Percentiles rank a stretch among this genome's conserved stretches.
Evolutionary conservation across 2,888 invertebrate species (phyloP).

Genomic region (Eudemis profundana): DNA sequence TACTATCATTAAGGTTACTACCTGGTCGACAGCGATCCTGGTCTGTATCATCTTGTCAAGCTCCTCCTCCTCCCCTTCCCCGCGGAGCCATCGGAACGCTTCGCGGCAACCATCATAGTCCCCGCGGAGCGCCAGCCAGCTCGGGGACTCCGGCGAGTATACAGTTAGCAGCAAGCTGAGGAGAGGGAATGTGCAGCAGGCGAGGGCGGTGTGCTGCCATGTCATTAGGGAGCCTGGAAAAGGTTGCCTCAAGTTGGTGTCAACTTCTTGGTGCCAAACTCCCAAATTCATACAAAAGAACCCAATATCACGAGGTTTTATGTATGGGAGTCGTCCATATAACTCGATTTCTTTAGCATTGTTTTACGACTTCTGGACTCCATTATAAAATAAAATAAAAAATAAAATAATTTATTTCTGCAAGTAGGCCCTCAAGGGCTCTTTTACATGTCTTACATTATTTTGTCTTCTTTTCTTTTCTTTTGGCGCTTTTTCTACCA

Average conservation of each 20-base stretch:
- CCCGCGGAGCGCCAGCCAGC: slow-evolving; percentile 81
- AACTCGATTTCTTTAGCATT: no score
- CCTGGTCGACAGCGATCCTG: slow-evolving; percentile 6
- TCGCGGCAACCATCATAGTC: slow-evolving; percentile 71
- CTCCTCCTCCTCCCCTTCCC: slow-evolving; percentile 57
- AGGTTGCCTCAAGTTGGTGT: background rate
- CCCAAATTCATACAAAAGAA: no score
- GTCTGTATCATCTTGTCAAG: slow-evolving; percentile 57
- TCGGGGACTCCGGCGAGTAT: slow-evolving; percentile 83
- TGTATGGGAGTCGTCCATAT: no score
- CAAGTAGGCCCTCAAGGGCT: no score
- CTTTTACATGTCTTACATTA: no score
- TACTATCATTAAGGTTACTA: background rate
- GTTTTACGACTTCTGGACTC: no score
- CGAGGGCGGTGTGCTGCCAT: slow-evolving; percentile 75
- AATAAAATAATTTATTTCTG: no score
- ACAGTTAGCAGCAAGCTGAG: slow-evolving; percentile 57
- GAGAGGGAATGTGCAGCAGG: slow-evolving; percentile 65
- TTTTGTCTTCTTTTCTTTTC: no score
- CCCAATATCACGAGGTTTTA: no score
- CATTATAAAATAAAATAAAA: no score
- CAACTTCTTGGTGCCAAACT: no score
- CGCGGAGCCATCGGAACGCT: slow-evolving; percentile 78
- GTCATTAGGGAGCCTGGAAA: slow-evolving; percentile 66
- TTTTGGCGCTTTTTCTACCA: no score